A percentile compares a stretch with the other conserved stretches of the same genome.
These are phyloP conservation scores for Hiodon tergisus DNA, from an alignment of 2,113 vertebrate species.

Conservation along the genomic window DNA sequence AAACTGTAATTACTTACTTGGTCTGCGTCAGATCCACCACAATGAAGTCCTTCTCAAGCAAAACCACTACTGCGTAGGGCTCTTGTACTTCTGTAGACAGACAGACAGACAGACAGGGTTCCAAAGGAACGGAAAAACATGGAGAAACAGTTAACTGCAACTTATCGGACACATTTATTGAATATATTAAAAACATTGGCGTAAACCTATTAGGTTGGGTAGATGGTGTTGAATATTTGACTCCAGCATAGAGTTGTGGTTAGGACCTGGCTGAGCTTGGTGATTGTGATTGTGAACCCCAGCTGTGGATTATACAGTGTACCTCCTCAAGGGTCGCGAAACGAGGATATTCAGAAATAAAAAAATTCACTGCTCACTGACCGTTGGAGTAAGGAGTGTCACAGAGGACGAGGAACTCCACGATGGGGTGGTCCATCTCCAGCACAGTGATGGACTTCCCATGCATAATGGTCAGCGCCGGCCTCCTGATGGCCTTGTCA, in stretches of 20 bases:
- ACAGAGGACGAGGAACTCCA: constrained; percentile 94
- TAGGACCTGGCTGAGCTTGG: no score
- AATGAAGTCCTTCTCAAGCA: constrained; percentile 77
- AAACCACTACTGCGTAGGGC: constrained; percentile 72
- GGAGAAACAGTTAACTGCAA: neutral
- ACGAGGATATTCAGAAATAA: no score
- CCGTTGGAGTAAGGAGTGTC: constrained; percentile 96
- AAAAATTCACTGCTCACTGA: constrained; percentile 51
- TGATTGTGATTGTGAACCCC: no score
- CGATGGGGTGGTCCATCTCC: constrained; percentile 97
- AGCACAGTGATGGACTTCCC: constrained; percentile 95
- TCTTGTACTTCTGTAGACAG: constrained; percentile 73
- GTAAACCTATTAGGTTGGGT: no score
- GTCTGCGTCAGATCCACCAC: constrained; percentile 76
- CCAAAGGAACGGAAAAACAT: neutral
- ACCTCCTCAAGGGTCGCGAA: no score
- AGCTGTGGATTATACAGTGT: neutral
- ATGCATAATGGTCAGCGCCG: constrained; percentile 96
- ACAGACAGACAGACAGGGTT: constrained; percentile 25
- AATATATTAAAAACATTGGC: no score
- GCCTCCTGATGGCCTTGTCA: constrained; percentile 87
- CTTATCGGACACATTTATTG: no score
- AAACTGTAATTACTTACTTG: constrained; percentile 53
- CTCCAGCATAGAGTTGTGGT: no score
- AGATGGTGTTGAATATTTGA: no score